A percentile compares a stretch with the other conserved stretches of the same genome.
Evolutionary conservation across 2,797 vertebrate species (phyloP).

Genomic region (Trachops cirrhosus): DNA sequence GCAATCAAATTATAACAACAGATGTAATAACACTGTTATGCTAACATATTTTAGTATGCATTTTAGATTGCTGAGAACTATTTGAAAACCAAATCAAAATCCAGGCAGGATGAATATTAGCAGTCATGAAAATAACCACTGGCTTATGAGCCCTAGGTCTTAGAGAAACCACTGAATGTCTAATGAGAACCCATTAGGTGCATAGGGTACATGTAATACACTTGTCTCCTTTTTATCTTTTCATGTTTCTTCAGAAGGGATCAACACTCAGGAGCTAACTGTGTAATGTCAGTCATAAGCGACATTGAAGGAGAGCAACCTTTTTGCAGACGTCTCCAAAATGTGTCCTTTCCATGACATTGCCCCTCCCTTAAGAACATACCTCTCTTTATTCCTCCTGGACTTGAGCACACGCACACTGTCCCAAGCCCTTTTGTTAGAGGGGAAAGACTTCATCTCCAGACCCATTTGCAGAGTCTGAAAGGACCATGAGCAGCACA

Average conservation of each 20-base stretch:
- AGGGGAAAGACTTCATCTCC: not conserved
- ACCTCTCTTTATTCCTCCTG: not conserved
- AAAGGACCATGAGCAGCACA: not conserved
- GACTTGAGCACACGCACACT: not conserved
- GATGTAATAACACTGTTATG: not conserved
- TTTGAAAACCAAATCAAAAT: slow-evolving; percentile 42
- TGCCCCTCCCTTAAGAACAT: not conserved
- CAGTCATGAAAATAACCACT: not conserved
- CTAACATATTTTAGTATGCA: not conserved
- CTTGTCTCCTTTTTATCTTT: not conserved
- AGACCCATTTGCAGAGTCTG: not conserved
- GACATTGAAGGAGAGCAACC: not conserved
- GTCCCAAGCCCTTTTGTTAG: not conserved
- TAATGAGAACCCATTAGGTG: not conserved
- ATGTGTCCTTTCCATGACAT: not conserved
- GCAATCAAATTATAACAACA: not conserved
- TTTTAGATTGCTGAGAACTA: not conserved
- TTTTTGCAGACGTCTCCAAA: not conserved
- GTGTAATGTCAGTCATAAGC: not conserved
- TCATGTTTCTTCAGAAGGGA: not conserved
- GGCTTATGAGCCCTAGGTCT: not conserved
- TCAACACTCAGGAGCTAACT: not conserved
- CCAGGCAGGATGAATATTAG: not conserved
- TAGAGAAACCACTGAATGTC: not conserved
- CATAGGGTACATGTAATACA: not conserved